These are phyloP conservation scores for Pterocles orientalis DNA, from an alignment of 2,113 vertebrate genomes.

Conservation along the genomic window DNA sequence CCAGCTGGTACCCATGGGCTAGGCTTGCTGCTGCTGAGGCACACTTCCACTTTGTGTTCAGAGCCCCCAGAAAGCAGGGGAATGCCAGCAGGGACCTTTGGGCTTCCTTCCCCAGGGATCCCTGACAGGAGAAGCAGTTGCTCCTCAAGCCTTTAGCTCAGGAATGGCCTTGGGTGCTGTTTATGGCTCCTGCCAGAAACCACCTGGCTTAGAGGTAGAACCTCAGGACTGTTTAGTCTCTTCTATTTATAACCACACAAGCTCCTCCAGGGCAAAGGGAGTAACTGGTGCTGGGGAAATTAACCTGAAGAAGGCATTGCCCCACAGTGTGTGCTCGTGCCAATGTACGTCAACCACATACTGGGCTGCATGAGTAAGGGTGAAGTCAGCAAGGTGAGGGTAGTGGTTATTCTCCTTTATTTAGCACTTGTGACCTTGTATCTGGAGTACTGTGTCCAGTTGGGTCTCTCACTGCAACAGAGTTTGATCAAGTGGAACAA, in stretches of 20 bases:
- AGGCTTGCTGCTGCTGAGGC: background rate
- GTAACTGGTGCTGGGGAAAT: background rate
- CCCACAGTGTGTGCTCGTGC: rapidly evolving
- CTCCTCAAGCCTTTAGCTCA: background rate
- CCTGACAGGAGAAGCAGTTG: background rate
- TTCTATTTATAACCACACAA: background rate
- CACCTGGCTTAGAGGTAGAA: background rate
- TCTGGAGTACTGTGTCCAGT: background rate
- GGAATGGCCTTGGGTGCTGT: background rate
- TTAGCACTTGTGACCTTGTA: background rate
- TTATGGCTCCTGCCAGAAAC: background rate
- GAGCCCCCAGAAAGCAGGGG: background rate
- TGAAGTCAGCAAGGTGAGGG: background rate
- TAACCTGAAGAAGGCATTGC: background rate
- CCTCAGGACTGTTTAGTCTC: background rate
- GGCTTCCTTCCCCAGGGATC: background rate
- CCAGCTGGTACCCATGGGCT: background rate
- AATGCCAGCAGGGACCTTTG: background rate
- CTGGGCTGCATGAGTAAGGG: background rate
- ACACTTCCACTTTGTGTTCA: background rate
- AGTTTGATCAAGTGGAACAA: background rate
- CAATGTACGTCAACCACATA: background rate
- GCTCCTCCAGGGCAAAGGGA: background rate
- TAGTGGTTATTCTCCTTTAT: background rate
- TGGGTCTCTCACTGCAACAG: background rate